Conservation (phyloP, 2,113 vertebrate species). For the Amphilophus citrinellus region DNA sequence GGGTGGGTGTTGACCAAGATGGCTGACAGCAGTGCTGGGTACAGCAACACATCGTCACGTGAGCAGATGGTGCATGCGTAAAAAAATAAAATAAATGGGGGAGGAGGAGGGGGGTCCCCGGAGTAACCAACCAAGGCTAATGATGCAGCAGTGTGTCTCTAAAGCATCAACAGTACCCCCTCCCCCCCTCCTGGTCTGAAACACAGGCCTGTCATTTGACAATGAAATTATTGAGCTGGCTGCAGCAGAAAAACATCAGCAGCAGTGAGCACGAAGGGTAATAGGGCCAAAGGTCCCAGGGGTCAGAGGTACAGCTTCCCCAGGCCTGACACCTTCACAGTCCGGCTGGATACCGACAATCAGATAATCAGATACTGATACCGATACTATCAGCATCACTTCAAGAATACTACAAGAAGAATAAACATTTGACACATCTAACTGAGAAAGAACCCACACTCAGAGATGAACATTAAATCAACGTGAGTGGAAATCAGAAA, state of each 20-base stretch:
- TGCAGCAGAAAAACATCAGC: constrained; percentile 6
- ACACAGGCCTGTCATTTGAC: constrained; percentile 3
- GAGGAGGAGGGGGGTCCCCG: constrained; percentile 64
- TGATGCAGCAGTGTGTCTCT: constrained; percentile 35
- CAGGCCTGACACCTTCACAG: fast-evolving
- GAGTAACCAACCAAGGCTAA: constrained; percentile 78
- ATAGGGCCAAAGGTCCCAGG: neutral
- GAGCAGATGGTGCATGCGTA: constrained; percentile 86
- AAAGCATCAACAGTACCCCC: constrained; percentile 32
- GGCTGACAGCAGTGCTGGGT: constrained; percentile 90
- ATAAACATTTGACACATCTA: neutral
- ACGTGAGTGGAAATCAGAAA: no score
- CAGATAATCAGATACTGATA: fast-evolving
- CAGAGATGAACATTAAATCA: no score
- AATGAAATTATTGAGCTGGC: constrained; percentile 16
- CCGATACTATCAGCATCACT: neutral
- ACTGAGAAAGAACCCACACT: neutral
- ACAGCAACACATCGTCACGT: constrained; percentile 88
- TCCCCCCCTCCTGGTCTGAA: constrained; percentile 5
- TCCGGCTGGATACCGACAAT: neutral
- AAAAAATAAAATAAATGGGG: neutral
- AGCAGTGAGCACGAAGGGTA: neutral
- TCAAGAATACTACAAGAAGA: neutral
- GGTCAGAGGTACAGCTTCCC: neutral
- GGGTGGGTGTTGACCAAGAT: constrained; percentile 99